These are phyloP conservation scores for Norana najaformis DNA, from an alignment of 2,888 invertebrate genomes.

Conservation along the genomic window DNA sequence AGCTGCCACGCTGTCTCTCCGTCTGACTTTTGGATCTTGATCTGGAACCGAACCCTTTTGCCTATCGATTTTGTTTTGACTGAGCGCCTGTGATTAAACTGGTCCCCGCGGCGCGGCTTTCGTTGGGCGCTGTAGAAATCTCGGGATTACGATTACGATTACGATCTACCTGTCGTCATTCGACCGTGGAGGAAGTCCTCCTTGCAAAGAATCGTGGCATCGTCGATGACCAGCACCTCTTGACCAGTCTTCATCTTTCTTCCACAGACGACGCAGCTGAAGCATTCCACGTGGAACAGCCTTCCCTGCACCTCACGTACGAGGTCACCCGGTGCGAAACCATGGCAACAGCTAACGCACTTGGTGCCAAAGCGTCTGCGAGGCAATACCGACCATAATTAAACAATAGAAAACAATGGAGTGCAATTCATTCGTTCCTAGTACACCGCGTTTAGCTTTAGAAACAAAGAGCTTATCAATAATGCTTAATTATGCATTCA, in stretches of 20 bases:
- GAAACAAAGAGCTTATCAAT: too few species aligned
- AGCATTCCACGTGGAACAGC: background rate
- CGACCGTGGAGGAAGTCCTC: background rate
- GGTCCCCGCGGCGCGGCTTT: too few species aligned
- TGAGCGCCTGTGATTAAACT: too few species aligned
- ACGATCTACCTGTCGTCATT: background rate
- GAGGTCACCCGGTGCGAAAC: background rate
- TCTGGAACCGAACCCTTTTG: too few species aligned
- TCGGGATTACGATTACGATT: too few species aligned
- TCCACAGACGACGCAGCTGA: constrained; percentile 5
- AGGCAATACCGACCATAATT: too few species aligned
- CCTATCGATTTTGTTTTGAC: too few species aligned
- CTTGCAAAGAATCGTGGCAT: background rate
- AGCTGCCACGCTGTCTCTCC: too few species aligned
- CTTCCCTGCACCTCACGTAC: background rate
- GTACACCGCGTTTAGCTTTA: background rate
- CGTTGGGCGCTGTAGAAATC: too few species aligned
- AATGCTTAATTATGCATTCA: too few species aligned
- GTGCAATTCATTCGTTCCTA: too few species aligned
- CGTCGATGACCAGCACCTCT: background rate
- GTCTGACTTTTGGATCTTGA: too few species aligned
- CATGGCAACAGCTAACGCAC: background rate
- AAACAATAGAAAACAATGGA: background rate
- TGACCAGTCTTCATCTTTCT: background rate
- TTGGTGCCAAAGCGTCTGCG: background rate